Evolutionary conservation across 1,140 invertebrate genomes (phyloP), one percentile per base, ranked within the genome.

Genomic region (Drosophila obscura): DNA sequence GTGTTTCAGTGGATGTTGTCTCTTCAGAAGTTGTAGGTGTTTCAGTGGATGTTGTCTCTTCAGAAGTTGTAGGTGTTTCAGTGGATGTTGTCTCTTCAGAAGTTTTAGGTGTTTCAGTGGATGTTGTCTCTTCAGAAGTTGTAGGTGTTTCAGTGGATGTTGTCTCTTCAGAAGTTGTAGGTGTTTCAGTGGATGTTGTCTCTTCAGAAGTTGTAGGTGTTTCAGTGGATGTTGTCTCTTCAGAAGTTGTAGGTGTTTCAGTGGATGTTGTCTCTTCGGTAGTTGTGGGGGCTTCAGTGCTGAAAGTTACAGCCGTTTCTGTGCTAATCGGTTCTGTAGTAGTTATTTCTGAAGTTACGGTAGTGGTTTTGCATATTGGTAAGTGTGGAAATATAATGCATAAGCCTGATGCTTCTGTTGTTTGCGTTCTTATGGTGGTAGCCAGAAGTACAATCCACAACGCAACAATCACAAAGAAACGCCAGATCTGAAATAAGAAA

Each of bases 371-470:
- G 19, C 58, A 53, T 2, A 22, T 16, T 19, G 41, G 15, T 6
- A 64, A 28, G 5, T 1, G 0, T 1, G 63, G 63, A 16, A 50
- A 28, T 0, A 50, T 4, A 16, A 6, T 22, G 45, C 63, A 66
- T 8, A 22, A 24, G 22, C 22, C 22, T 2, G 22, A 24, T 24
- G 22, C 22, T 24, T 39, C 11, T 13, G 58, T 61, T 6, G 11
- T 15, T 35, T 64, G 61, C 4, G 16, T 16, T 24, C 22, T 16
- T 22, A 24, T 35, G 13, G 0, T 11, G 9, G 26, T 16, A n/a
- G 46, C 24, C 8, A 44, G 15, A 16, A 64, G 44, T 35, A 56
- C 56, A 45, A 16, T 5, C 44, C 62, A 66, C 35, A 66, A 13
- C 2, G 15, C n/a, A 13, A 50, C 0, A 24, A 13, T 11, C 4